Evolutionary conservation across 2,888 invertebrate genomes (phyloP), one percentile per base, ranked within the genome.

Genomic region (Heteromurus nitidus): DNA sequence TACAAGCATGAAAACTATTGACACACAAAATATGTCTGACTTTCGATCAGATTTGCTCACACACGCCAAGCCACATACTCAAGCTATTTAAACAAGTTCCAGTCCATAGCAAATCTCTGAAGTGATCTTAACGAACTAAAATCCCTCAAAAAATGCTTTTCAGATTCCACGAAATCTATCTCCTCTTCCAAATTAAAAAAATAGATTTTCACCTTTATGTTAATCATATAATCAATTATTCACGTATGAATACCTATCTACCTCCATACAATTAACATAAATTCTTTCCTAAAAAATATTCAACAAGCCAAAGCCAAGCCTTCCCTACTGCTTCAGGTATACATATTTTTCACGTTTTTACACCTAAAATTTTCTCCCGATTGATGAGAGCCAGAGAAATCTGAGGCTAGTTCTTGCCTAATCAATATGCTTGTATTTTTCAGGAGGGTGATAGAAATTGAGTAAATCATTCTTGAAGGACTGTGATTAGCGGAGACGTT

Each of bases 381-480:
- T 36, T 13, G 13, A 36, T 5, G 36, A 36, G 31, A 68, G 28
- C n/a, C 13, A 55, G 28, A 30, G 62, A 74, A 50, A 75, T 74
- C 74, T 44, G 62, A 67, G 65, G n/a, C n/a, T n/a, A n/a, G n/a
- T n/a, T n/a, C n/a, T n/a, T n/a, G n/a, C n/a, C n/a, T 79, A 79
- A 79, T 79, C 70, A 70, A 70, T 79, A 70, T 65, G 50, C n/a
- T 69, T 20, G 9, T 62, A 13, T 76, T 67, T 77, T 42, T 42
- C 20, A 20, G 30, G 47, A 50, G n/a, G n/a, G n/a, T 79, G 79
- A 79, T 79, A 69, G 79, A 53, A 79, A 64, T 70, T 64, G 70
- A 70, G 79, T 79, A 79, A 79, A 79, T 79, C 79, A 79, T 70
- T 79, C n/a, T 44, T 55, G 55, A 62, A 70, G 55, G 44, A 64